phyloP scores from a whole-genome alignment of 37 sponge, comb jelly and placozoan species.

The Ephydatia muelleri region DNA sequence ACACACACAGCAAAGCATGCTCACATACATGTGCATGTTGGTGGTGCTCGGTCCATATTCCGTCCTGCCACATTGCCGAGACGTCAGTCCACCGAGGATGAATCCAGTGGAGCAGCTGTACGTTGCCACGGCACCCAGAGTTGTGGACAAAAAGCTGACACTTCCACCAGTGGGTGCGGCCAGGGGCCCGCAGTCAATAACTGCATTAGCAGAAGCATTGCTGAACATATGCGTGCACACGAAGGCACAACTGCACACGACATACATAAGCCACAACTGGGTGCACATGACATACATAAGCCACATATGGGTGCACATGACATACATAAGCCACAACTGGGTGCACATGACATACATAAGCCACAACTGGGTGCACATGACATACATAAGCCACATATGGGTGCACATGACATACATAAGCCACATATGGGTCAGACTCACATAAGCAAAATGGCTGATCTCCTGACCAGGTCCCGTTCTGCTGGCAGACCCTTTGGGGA shows the following conservation, averaged over 20 bases:
- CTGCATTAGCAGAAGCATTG: not conserved
- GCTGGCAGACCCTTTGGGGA: constrained; percentile 16
- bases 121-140: constrained; percentile 25
- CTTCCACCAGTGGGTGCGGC: constrained; percentile 24
- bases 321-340: not conserved
- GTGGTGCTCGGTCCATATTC: constrained; percentile 31
- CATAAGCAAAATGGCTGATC: constrained; percentile 30
- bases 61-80: not conserved
- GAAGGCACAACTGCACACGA: not conserved
- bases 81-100: not conserved
- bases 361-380: too few species aligned
- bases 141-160: constrained; percentile 13
- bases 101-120: constrained; percentile 22
- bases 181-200: constrained; percentile 34
- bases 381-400: too few species aligned
- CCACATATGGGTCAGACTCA: not conserved
- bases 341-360: too few species aligned
- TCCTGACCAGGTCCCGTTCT: constrained; percentile 29
- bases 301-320: not conserved
- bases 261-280: too few species aligned
- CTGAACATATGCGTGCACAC: not conserved
- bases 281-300: not conserved
- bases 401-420: not conserved
- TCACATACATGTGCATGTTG: constrained; percentile 39
- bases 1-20: not conserved